Evolutionary conservation across 2,113 vertebrate genomes (phyloP).

Genomic region (Corythoichthys haematopterus): DNA sequence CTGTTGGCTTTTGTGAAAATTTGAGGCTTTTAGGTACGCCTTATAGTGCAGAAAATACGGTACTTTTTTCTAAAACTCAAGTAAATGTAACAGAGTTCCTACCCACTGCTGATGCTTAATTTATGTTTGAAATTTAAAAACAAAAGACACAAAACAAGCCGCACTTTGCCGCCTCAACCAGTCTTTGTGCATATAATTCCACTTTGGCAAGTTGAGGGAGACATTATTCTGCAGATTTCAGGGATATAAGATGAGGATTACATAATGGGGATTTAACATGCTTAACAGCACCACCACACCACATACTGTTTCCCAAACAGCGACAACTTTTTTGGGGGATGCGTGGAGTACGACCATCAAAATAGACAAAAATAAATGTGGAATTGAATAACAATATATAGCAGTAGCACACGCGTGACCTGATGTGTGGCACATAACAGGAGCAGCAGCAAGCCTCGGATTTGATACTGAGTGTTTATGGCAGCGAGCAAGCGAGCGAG

Average conservation of each 20-base stretch:
- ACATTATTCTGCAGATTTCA: conserved; percentile 33
- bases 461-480: conserved; percentile 37
- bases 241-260: conserved; percentile 34
- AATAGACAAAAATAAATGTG: conserved; percentile 16
- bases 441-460: conserved; percentile 34
- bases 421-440: conserved; percentile 20
- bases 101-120: neutral
- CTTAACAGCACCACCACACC: conserved; percentile 22
- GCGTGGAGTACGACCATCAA: conserved; percentile 13
- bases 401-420: conserved; percentile 16
- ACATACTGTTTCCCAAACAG: conserved; percentile 17
- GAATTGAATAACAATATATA: conserved; percentile 22
- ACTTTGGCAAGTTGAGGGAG: neutral
- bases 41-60: too few relatives aligned
- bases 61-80: too few relatives aligned
- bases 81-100: too few relatives aligned
- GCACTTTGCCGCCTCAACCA: conserved; percentile 17
- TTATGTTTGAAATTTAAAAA: neutral
- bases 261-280: conserved; percentile 44
- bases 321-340: conserved; percentile 8
- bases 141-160: neutral
- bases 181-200: conserved; percentile 21
- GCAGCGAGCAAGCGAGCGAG: conserved; percentile 25
- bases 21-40: too few relatives aligned
- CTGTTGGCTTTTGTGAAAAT: too few relatives aligned